Percentiles rank a stretch among this genome's conserved stretches.
Evolutionary conservation across 2,797 vertebrate genomes (phyloP).

Genomic region (Gadopsis marmoratus): DNA sequence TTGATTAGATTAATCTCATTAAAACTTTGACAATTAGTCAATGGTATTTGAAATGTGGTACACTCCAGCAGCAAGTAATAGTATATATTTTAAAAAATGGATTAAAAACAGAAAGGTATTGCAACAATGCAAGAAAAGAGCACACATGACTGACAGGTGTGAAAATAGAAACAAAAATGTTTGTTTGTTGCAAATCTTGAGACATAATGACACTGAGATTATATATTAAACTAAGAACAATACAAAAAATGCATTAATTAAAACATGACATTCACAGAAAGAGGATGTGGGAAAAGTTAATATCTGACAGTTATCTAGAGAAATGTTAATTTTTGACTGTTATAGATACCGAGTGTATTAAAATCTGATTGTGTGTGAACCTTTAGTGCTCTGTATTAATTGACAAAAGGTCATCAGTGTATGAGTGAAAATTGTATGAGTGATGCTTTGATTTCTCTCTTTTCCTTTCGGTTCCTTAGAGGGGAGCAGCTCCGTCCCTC

Average conservation of each 20-base stretch:
- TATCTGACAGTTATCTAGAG: not conserved
- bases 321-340: not conserved
- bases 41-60: not conserved
- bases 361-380: conserved; percentile 17
- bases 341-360: not conserved
- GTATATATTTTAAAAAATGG: not conserved
- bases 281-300: not conserved
- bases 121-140: not conserved
- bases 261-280: conserved; percentile 1
- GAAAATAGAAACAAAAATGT: not conserved
- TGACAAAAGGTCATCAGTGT: conserved; percentile 29
- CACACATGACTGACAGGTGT: not conserved
- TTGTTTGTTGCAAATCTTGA: not conserved
- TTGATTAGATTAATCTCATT: not conserved
- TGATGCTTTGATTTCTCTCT: conserved; percentile 51
- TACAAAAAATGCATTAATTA: not conserved
- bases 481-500: conserved; percentile 43
- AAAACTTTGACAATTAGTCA: not conserved
- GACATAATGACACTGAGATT: not conserved
- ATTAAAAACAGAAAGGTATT: not conserved
- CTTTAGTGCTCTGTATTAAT: not conserved
- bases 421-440: conserved; percentile 9
- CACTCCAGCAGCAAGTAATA: not conserved
- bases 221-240: not conserved
- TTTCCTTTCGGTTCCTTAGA: conserved; percentile 29